Base-by-base conservation (phyloP, 30 jellyfish, hydroid and myxozoan species). In the Mastigias papua region DNA sequence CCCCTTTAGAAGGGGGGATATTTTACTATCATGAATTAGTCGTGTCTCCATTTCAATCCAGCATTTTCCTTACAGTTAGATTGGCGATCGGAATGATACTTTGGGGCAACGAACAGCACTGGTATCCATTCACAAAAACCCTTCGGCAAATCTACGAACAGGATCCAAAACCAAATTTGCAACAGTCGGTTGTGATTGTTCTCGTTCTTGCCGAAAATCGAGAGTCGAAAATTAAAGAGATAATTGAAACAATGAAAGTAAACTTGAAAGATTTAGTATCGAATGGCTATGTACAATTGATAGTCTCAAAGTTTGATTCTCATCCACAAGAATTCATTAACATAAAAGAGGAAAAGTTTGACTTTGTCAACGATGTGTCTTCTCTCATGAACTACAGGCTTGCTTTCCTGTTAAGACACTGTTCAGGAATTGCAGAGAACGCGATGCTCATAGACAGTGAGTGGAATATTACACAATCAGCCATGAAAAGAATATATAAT, bases 41-140 rank as follows among this genome's bases (percentile, higher is more conserved):
- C n/a, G n/a, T n/a, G n/a, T n/a, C n/a, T n/a, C n/a, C n/a, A n/a
- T n/a, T n/a, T n/a, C n/a, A n/a, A n/a, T n/a, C n/a, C n/a, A n/a
- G n/a, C 60, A 6, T 46, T 46, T 46, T 46, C n/a, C 25, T 70
- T 73, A 76, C 88, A 85, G 94, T 73, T 63, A 72, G 33, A 22
- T 26, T 85, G 57, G 94, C 94, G 26, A 31, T 85, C 27, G 94
- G 83, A 27, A 85, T 85, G 87, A 25, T 73, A 19, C 1, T 73
- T 2, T 35, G 88, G 67, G 88, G 78, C 3, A 85, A 75, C 29
- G 80, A 58, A 48, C 49, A 60, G 31, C 65, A 64, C 48, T 34
- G 58, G 71, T 28, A 62, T 46, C 63, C 62, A 10, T 75, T 85
- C 51, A 78, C 37, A 31, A 73, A 72, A 0, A 75, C 94, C 2